phyloP scores from a whole-genome alignment of 2,797 vertebrate species.

The Rhynchotus rufescens region DNA sequence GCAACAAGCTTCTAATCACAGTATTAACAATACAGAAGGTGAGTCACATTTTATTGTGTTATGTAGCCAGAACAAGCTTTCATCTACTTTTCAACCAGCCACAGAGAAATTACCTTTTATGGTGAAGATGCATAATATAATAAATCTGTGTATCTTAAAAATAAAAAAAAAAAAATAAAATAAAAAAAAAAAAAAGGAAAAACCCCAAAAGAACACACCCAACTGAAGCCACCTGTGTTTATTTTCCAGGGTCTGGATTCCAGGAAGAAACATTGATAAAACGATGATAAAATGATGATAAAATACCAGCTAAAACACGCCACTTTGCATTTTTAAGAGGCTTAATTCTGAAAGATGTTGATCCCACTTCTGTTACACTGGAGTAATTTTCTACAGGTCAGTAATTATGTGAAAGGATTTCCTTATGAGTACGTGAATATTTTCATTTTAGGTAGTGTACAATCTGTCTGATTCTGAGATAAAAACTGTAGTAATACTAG shows the following conservation, averaged over 20 bases:
- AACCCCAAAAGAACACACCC: neutral
- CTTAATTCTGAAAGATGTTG: neutral
- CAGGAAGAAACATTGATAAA: neutral
- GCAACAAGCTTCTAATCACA: neutral
- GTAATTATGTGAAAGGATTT: neutral
- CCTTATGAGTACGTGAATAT: rapidly evolving
- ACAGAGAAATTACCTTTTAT: constrained; percentile 19
- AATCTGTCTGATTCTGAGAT: neutral
- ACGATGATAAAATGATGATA: neutral
- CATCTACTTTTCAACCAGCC: neutral
- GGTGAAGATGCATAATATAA: neutral
- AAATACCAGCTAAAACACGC: neutral
- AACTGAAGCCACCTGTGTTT: neutral
- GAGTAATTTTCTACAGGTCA: neutral
- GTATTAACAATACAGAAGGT: neutral
- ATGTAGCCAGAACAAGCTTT: neutral
- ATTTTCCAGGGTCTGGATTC: neutral
- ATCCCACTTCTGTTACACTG: neutral
- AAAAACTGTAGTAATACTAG: neutral
- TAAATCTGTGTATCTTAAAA: neutral
- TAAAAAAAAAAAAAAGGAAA: no score
- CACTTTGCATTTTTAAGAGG: neutral
- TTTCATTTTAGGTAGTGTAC: neutral
- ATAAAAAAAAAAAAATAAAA: neutral
- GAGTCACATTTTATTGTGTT: neutral